Conservation (phyloP, 2,888 invertebrate species). For the Amblyjoppa fuscipennis region DNA sequence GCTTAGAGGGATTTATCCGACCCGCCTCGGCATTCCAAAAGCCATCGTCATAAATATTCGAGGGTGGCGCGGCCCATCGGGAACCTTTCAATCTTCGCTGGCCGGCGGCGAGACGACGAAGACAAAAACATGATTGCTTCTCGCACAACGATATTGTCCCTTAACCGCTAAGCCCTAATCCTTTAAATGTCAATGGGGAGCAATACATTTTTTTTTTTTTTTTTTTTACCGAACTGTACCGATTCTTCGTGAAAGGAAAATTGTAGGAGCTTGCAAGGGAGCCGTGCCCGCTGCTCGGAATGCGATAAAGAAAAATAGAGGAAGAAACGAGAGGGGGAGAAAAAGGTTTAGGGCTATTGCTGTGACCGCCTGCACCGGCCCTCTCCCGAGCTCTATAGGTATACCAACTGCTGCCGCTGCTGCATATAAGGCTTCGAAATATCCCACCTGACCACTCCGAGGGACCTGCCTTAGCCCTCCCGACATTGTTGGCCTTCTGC, state of each 20-base stretch:
- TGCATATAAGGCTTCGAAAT: conserved; percentile 64
- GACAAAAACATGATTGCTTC: conserved; percentile 38
- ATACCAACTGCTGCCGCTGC: conserved; percentile 22
- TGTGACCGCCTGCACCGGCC: conserved; percentile 56
- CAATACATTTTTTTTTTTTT: not conserved
- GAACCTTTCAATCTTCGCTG: conserved; percentile 41
- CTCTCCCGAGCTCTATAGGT: conserved; percentile 37
- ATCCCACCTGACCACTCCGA: conserved; percentile 70
- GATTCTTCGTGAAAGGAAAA: conserved; percentile 32
- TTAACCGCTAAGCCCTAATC: conserved; percentile 20
- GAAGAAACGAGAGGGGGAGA: conserved; percentile 36
- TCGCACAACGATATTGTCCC: conserved; percentile 25
- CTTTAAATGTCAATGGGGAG: conserved; percentile 13
- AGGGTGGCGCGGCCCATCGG: conserved; percentile 19
- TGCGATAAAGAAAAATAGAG: conserved; percentile 61
- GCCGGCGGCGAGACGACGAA: not conserved
- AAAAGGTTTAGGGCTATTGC: conserved; percentile 62
- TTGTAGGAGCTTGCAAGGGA: conserved; percentile 22
- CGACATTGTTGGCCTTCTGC: conserved; percentile 54
- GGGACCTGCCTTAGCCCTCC: conserved; percentile 59
- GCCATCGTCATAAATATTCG: conserved; percentile 63
- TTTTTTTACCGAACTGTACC: not conserved
- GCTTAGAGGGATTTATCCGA: conserved; percentile 40
- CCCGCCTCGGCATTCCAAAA: conserved; percentile 33
- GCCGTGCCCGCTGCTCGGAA: conserved; percentile 46